phyloP scores from a whole-genome alignment of 2,113 vertebrate genomes.

The Micromys minutus region DNA sequence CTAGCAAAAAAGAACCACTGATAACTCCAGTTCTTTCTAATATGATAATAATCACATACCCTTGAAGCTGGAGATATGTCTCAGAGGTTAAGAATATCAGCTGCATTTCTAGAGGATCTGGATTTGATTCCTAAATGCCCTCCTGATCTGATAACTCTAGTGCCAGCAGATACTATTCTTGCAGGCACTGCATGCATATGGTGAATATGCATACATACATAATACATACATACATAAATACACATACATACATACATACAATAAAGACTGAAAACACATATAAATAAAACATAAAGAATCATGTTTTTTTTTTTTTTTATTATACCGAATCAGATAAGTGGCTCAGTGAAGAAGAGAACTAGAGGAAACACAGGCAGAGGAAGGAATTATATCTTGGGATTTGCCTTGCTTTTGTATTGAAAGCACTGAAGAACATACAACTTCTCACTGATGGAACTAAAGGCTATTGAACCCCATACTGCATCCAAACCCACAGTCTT shows the following conservation, averaged over 20 bases:
- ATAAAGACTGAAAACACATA: background rate
- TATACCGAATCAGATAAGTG: background rate
- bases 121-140: background rate
- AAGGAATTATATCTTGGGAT: background rate
- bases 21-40: background rate
- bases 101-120: background rate
- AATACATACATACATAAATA: no score
- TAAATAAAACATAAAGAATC: background rate
- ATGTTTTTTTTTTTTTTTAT: background rate
- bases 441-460: background rate
- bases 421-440: fast-evolving
- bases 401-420: background rate
- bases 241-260: background rate
- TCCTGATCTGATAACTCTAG: background rate
- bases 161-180: background rate
- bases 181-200: background rate
- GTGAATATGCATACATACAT: no score
- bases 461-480: background rate
- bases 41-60: background rate
- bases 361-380: background rate
- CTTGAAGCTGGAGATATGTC: background rate
- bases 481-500: background rate
- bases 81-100: background rate
- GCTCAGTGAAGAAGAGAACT: background rate
- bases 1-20: background rate